phyloP scores from a whole-genome alignment of 2,888 invertebrate genomes.

The Scaptomyza flava region DNA sequence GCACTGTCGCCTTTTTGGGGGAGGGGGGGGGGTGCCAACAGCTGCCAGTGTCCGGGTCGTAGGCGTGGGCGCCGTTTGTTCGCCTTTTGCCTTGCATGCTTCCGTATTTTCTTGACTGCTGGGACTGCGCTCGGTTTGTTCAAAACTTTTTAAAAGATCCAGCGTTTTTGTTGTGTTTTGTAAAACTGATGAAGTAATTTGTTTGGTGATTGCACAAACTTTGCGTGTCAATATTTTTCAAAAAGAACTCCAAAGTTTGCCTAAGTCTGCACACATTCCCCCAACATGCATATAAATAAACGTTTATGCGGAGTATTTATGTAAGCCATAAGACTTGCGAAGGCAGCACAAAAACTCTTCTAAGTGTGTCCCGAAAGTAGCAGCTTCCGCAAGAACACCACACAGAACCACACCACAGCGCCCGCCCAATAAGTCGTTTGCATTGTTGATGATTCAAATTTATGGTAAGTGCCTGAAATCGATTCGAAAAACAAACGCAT shows the following conservation, averaged over 20 bases:
- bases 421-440: conserved; percentile 56
- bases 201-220: conserved; percentile 79
- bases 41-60: conserved; percentile 22
- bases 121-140: conserved; percentile 28
- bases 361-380: conserved; percentile 21
- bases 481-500: conserved; percentile 8
- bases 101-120: conserved; percentile 39
- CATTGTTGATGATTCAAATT: conserved; percentile 65
- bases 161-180: conserved; percentile 78
- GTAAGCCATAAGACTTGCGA: conserved; percentile 18
- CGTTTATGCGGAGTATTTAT: not conserved
- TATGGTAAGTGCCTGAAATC: conserved; percentile 52
- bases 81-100: conserved; percentile 31
- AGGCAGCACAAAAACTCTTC: conserved; percentile 24
- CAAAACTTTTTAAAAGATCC: conserved; percentile 75
- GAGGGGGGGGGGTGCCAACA: no score
- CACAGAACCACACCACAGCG: conserved; percentile 6
- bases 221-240: conserved; percentile 76
- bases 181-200: conserved; percentile 80
- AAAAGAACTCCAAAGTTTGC: conserved; percentile 56
- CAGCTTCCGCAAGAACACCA: conserved; percentile 20
- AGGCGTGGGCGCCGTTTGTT: conserved; percentile 23
- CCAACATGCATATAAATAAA: not conserved
- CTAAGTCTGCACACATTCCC: conserved; percentile 24
- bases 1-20: conserved; percentile 22